A percentile compares a stretch with the other conserved stretches of the same genome.
phyloP scores from a whole-genome alignment of 2,888 invertebrate genomes.

The Caenorhabditis virilis region DNA sequence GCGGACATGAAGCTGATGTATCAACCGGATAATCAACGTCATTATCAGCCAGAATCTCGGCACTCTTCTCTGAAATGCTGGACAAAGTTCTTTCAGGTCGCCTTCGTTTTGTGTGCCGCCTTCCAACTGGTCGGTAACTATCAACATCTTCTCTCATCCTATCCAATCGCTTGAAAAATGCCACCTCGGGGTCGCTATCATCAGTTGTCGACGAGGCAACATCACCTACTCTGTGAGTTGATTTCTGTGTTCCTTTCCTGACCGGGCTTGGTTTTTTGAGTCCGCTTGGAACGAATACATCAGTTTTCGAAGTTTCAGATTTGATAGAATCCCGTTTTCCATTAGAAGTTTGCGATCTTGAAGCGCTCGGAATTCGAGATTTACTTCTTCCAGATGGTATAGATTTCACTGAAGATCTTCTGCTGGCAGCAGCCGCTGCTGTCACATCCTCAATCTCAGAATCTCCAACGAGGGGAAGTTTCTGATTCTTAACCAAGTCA shows the following conservation, averaged over 20 bases:
- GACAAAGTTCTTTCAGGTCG: conserved; percentile 38
- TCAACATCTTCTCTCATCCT: conserved; percentile 19
- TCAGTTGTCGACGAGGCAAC: conserved; percentile 35
- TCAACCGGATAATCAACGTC: conserved; percentile 22
- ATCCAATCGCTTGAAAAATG: conserved; percentile 35
- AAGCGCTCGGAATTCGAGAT: conserved; percentile 22
- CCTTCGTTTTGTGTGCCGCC: conserved; percentile 11
- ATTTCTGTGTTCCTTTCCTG: conserved; percentile 8
- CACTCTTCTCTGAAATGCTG: conserved; percentile 55
- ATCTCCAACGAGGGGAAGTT: too few species aligned
- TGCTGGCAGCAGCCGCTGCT: conserved; percentile 13
- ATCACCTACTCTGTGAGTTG: too few species aligned
- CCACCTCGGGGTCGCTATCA: conserved; percentile 44
- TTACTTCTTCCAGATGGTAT: conserved; percentile 19
- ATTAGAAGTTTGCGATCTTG: conserved; percentile 4
- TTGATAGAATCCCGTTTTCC: conserved; percentile 4
- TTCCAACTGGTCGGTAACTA: conserved; percentile 8
- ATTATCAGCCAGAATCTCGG: conserved; percentile 46
- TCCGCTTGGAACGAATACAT: conserved; percentile 29
- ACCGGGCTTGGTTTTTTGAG: conserved; percentile 5
- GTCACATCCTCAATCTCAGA: conserved; percentile 3
- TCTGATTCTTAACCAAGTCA: conserved; percentile 14
- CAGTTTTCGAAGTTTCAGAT: not conserved
- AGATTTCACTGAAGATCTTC: conserved; percentile 31
- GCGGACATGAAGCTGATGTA: conserved; percentile 34